A percentile compares a stretch with the other conserved stretches of the same genome.
phyloP scores from a whole-genome alignment of 2,113 vertebrate species.

The Canis aureus region DNA sequence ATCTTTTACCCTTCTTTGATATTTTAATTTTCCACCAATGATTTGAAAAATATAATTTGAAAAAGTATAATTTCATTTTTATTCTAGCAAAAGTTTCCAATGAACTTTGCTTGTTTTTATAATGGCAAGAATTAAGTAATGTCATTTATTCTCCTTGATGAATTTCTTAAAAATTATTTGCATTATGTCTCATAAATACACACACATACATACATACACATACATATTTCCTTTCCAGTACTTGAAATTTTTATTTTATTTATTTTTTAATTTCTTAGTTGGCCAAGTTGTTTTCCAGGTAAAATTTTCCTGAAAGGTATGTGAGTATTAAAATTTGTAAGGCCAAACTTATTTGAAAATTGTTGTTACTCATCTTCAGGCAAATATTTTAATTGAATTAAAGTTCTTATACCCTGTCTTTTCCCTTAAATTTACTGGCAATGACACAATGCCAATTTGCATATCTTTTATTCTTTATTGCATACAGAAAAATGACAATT shows the following conservation, averaged over 20 bases:
- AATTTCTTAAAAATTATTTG: background rate
- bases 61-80: constrained; percentile 18
- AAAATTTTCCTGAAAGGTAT: background rate
- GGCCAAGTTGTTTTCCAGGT: background rate
- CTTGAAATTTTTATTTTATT: background rate
- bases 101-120: background rate
- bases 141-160: background rate
- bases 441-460: background rate
- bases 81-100: background rate
- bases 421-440: background rate
- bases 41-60: constrained; percentile 38
- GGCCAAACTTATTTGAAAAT: background rate
- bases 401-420: background rate
- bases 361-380: background rate
- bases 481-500: background rate
- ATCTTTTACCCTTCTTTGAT: background rate
- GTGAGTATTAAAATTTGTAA: background rate
- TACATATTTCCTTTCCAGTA: background rate
- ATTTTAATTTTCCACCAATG: background rate
- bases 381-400: constrained; percentile 32
- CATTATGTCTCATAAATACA: background rate
- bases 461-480: background rate
- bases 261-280: background rate
- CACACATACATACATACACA: background rate
- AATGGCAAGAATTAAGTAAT: constrained; percentile 32